Evolutionary conservation across 2,113 vertebrate genomes (phyloP).

Genomic region (Bucco capensis): DNA sequence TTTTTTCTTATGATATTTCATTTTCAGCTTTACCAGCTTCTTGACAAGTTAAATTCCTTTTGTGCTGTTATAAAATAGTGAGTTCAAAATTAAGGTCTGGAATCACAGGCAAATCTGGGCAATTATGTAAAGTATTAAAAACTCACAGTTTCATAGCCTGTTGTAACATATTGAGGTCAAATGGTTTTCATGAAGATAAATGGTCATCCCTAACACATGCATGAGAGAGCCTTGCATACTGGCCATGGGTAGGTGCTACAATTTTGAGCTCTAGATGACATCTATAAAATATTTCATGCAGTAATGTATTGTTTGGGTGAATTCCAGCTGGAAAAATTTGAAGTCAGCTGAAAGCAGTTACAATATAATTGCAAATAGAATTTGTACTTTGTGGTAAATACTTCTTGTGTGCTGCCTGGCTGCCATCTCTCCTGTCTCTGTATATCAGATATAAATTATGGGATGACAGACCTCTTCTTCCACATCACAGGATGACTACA

Average conservation of each 20-base stretch:
- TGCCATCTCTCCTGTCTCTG: neutral
- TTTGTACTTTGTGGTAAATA: conserved; percentile 5
- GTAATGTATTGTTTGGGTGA: conserved; percentile 16
- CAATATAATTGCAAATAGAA: neutral
- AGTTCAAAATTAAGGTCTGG: conserved; percentile 56
- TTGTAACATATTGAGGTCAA: conserved; percentile 32
- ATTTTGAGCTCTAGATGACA: conserved; percentile 1
- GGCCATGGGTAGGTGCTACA: neutral
- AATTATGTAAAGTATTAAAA: conserved; percentile 58
- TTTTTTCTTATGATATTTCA: conserved; percentile 71
- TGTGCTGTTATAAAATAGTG: conserved; percentile 63
- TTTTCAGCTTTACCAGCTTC: conserved; percentile 67
- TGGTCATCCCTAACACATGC: neutral
- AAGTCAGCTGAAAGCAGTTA: conserved; percentile 46
- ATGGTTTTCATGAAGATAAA: conserved; percentile 29
- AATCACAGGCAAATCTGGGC: conserved; percentile 36
- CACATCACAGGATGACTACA: neutral
- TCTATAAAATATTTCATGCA: neutral
- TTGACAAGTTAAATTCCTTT: conserved; percentile 68
- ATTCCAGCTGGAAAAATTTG: conserved; percentile 32
- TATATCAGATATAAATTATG: neutral
- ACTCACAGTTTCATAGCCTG: conserved; percentile 29
- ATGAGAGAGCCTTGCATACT: neutral
- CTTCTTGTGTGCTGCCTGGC: neutral
- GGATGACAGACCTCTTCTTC: neutral